Conservation (phyloP, 23 tunicate genomes). For the Ascidia mentula region DNA sequence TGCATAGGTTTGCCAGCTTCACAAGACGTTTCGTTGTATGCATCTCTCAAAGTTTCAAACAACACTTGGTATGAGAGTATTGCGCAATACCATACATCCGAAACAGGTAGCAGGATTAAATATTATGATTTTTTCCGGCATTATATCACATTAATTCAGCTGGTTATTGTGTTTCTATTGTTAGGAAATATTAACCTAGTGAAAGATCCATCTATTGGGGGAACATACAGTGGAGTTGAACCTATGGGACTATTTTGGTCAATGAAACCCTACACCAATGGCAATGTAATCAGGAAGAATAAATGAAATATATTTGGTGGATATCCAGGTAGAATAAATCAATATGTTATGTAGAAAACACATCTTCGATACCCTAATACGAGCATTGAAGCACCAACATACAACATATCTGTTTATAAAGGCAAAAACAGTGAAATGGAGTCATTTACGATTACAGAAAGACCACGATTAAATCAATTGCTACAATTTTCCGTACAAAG, state of each 20-base stretch:
- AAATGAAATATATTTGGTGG: too few relatives aligned
- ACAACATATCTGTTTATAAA: not conserved
- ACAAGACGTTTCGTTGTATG: not conserved
- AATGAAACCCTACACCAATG: conserved; percentile 7
- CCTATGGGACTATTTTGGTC: conserved; percentile 48
- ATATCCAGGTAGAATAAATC: too few relatives aligned
- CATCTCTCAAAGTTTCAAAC: not conserved
- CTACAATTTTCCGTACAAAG: not conserved
- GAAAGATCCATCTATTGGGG: not conserved
- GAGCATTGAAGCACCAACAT: not conserved
- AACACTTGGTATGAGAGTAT: not conserved
- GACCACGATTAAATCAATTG: too few relatives aligned
- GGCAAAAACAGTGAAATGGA: not conserved
- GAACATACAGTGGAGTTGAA: conserved; percentile 28
- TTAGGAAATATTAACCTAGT: not conserved
- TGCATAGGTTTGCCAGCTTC: not conserved
- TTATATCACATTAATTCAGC: too few relatives aligned
- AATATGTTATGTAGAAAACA: not conserved
- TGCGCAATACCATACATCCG: not conserved
- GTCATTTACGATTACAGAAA: too few relatives aligned
- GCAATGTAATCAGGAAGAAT: too few relatives aligned
- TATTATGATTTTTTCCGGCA: too few relatives aligned
- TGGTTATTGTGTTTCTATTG: too few relatives aligned
- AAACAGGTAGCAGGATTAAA: not conserved
- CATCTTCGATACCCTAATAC: not conserved